Evolutionary conservation across 2,113 vertebrate species (phyloP), one percentile per base, ranked within the genome.

Genomic region (Amblyornis subalaris): DNA sequence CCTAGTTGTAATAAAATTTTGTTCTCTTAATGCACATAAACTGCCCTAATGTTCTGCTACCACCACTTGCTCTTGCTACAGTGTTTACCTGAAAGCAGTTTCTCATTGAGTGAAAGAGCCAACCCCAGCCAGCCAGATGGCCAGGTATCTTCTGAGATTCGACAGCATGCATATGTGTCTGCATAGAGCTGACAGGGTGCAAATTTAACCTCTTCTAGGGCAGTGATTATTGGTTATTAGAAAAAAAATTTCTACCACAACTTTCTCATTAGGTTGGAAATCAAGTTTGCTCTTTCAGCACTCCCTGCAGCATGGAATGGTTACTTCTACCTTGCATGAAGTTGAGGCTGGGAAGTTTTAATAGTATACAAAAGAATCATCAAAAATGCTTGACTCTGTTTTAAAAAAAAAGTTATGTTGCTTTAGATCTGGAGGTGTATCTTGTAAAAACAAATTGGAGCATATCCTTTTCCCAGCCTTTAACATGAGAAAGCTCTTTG

Each of bases 131-230:
- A 73, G 72, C 28, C 23, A 36, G 15, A 15, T 15, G 33, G 57
- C 66, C 31, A 48, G 10, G 7, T 28, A 10, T 31, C 29, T 29
- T 73, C 69, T 74, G 65, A 35, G 42, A 25, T 80, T 69, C 44
- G 28, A 16, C 28, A 33, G 10, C 1, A 0, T 25, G 20, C 0
- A 0, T 18, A 7, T 14, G 19, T 24, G 14, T 33, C 50, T 61
- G 33, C 60, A 26, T 0, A 62, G 60, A 53, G 55, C 19, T 48
- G 38, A 22, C 14, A n/a, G 38, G 18, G 6, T 61, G n/a, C 28
- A 76, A 73, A 83, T 31, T 48, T 44, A 65, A 44, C 54, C 17
- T 76, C 33, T 62, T 64, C 18, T 73, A 51, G 38, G 29, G 45
- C 25, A 58, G 33, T 66, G 26, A 18, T 67, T 77, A 25, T 47